A percentile compares a stretch with the other conserved stretches of the same genome.
Evolutionary conservation across 2,888 invertebrate genomes (phyloP).

Genomic region (Megamerina dolium): DNA sequence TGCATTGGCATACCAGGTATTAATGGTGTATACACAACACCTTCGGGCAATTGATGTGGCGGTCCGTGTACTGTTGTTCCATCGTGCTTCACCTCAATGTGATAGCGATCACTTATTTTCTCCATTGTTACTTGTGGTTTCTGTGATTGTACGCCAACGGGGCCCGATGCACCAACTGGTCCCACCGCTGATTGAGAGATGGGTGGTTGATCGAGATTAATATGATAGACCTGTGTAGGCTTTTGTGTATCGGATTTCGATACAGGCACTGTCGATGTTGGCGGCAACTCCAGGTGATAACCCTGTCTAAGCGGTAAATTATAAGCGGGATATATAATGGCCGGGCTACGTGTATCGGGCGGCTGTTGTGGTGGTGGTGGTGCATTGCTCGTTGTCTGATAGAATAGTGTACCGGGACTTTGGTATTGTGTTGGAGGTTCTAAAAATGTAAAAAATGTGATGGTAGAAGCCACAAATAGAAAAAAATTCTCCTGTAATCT

Average conservation of each 20-base stretch:
- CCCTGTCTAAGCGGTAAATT: slow-evolving; percentile 43
- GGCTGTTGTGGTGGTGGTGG: slow-evolving; percentile 48
- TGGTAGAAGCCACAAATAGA: background rate
- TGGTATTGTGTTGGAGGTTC: slow-evolving; percentile 53
- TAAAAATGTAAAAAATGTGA: slow-evolving; percentile 30
- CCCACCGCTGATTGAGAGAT: slow-evolving; percentile 38
- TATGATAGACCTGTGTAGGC: slow-evolving; percentile 43
- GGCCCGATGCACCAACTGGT: slow-evolving; percentile 22
- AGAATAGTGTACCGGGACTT: slow-evolving; percentile 51
- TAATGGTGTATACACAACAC: slow-evolving; percentile 42
- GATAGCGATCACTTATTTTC: slow-evolving; percentile 45
- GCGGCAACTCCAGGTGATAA: slow-evolving; percentile 44
- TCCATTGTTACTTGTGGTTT: slow-evolving; percentile 48
- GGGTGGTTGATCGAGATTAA: slow-evolving; percentile 45
- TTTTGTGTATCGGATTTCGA: slow-evolving; percentile 42
- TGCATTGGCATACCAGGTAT: slow-evolving; percentile 44
- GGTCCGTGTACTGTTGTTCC: slow-evolving; percentile 32
- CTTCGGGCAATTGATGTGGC: slow-evolving; percentile 39
- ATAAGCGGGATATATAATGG: slow-evolving; percentile 43
- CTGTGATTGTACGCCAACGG: slow-evolving; percentile 30
- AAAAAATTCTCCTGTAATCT: slow-evolving; percentile 46
- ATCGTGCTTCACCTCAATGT: slow-evolving; percentile 46
- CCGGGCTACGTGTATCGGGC: slow-evolving; percentile 36
- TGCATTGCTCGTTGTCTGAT: slow-evolving; percentile 50
- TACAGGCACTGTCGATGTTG: slow-evolving; percentile 29